Evolutionary conservation across 2,797 vertebrate species (phyloP), one percentile per base, ranked within the genome.

Genomic region (Enteromius radiatus): DNA sequence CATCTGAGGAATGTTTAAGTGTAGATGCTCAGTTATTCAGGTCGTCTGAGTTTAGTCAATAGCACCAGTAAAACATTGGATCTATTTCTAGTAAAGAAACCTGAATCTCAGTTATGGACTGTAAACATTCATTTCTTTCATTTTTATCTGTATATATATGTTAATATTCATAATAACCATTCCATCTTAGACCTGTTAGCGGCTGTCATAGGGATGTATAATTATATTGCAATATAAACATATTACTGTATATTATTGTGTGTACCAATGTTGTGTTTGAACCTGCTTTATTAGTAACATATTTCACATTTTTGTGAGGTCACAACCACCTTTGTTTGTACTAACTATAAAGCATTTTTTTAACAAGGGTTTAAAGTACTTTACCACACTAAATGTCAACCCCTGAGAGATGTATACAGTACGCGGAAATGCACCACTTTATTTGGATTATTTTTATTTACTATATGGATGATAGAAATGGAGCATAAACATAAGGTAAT

Each of bases 261-360:
- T 14, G 17, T 47, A 1, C 26, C 3, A 26, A 17, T 26, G 36
- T 28, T 47, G 6, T n/a, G 21, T 12, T 31, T 33, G 7, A 59
- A 70, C 67, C 38, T n/a, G 78, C 45, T 70, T 21, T 61, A 9
- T 59, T 26, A 33, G 67, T n/a, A 17, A 33, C 78, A 80, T 80
- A 61, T 10, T 59, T 80, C 12, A 59, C 23, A 31, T 59, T 21
- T 41, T 54, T 79, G 23, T 14, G 23, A 69, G 5, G 36, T 69
- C 49, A 69, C 36, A 69, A 28, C 8, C 12, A 0, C 19, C 49
- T 41, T 69, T 41, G 65, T 79, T 80, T 54, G 38, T 12, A 52
- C 45, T 52, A 54, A 21, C 36, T 12, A 67, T 6, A 67, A 28
- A 4, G 43, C 43, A 31, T 78, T 6, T 49, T 49, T 23, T 68